Evolutionary conservation across 2,797 vertebrate species (phyloP).

Genomic region (Spondyliosoma cantharus): DNA sequence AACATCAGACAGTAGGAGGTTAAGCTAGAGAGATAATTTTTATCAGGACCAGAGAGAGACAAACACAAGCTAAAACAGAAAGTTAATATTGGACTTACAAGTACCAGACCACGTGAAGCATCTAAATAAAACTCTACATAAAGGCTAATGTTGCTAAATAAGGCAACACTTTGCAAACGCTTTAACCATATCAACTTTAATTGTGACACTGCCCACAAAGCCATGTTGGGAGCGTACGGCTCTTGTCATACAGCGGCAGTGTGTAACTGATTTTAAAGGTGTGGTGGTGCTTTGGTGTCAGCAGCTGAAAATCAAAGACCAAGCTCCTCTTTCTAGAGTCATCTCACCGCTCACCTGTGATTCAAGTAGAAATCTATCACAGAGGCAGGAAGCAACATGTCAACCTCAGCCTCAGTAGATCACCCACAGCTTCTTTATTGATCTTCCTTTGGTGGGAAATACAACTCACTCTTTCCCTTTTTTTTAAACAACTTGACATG

Average conservation of each 20-base stretch:
- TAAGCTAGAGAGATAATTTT: not conserved
- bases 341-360: slow-evolving; percentile 6
- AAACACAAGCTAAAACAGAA: not conserved
- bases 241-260: not conserved
- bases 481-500: slow-evolving; percentile 5
- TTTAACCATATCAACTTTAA: not conserved
- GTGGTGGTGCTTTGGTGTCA: not conserved
- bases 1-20: not conserved
- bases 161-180: not conserved
- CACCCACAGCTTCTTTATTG: slow-evolving; percentile 10
- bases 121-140: not conserved
- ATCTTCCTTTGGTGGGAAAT: slow-evolving; percentile 31
- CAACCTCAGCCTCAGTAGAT: slow-evolving; percentile 20
- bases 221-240: too few species aligned
- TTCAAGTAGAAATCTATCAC: slow-evolving; percentile 26
- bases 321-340: not conserved
- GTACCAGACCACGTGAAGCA: not conserved
- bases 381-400: not conserved
- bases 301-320: not conserved
- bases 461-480: not conserved
- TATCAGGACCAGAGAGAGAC: not conserved
- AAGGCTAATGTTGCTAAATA: not conserved
- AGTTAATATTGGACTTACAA: not conserved
- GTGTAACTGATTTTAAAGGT: not conserved
- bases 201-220: not conserved